Percentiles rank a stretch among this genome's conserved stretches.
Conservation (phyloP, 2,797 vertebrate genomes). For the Microctenopoma steveboyesi region DNA sequence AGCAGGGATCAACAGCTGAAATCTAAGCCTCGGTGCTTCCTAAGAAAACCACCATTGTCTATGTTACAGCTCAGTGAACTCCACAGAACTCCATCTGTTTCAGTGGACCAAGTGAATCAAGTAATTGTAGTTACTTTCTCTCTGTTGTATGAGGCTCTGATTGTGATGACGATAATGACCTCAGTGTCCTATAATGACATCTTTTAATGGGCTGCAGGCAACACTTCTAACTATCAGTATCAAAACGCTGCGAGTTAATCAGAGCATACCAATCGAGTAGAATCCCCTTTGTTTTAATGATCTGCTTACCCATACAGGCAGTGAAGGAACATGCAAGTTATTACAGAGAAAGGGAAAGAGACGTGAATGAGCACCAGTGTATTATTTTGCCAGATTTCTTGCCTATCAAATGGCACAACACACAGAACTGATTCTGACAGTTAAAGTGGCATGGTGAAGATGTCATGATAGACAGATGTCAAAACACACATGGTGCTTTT, state of each 20-base stretch:
- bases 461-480: no score
- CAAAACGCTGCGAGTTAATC: not conserved
- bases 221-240: not conserved
- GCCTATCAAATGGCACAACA: conserved; percentile 13
- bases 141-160: no score
- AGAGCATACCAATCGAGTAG: not conserved
- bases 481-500: no score
- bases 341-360: not conserved
- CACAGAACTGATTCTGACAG: conserved; percentile 18
- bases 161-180: not conserved
- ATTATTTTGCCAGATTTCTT: conserved; percentile 32
- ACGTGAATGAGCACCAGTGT: conserved; percentile 3
- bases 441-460: not conserved
- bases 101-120: not conserved
- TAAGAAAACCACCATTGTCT: conserved; percentile 11
- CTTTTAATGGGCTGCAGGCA: not conserved
- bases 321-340: not conserved
- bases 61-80: not conserved
- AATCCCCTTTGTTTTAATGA: conserved; percentile 2
- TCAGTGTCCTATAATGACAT: not conserved
- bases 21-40: not conserved
- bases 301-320: conserved; percentile 13
- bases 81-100: conserved; percentile 5
- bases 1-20: not conserved
- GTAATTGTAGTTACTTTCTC: no score